Evolutionary conservation across 2,113 vertebrate species (phyloP).

Genomic region (Alethe diademata): DNA sequence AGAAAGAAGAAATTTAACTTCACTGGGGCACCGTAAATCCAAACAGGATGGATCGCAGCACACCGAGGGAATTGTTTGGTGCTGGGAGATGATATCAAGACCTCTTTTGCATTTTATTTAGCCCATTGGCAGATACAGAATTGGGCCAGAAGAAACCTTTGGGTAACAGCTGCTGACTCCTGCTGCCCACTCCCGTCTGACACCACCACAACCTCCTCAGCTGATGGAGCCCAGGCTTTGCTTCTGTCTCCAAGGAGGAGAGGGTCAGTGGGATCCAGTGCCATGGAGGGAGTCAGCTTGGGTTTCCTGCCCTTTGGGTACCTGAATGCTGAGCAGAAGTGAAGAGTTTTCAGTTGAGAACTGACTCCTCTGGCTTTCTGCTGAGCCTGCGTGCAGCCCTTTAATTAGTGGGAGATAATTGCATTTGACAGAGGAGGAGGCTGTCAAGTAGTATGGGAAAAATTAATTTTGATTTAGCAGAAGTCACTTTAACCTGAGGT

Average conservation of each 20-base stretch:
- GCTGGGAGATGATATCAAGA: too few relatives aligned
- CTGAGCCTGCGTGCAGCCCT: neutral
- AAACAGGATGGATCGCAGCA: neutral
- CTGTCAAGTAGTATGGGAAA: neutral
- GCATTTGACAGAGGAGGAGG: neutral
- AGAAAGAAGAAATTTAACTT: neutral
- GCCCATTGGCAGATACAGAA: neutral
- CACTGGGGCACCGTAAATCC: neutral
- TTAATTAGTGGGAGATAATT: conserved; percentile 24
- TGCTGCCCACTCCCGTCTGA: neutral
- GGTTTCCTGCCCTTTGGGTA: neutral
- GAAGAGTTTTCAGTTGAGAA: neutral
- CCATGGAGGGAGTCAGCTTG: neutral
- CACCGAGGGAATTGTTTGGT: neutral
- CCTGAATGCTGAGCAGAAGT: neutral
- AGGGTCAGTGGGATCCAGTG: fast-evolving
- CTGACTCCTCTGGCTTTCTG: neutral
- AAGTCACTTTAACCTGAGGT: neutral
- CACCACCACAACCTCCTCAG: neutral
- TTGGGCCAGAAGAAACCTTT: neutral
- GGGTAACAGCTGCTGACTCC: neutral
- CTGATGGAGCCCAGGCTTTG: neutral
- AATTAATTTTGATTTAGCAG: conserved; percentile 8
- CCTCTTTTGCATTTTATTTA: neutral
- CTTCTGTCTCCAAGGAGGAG: neutral